These are phyloP conservation scores for Oxytorus armatus DNA, from an alignment of 2,888 invertebrate species.

Conservation along the genomic window DNA sequence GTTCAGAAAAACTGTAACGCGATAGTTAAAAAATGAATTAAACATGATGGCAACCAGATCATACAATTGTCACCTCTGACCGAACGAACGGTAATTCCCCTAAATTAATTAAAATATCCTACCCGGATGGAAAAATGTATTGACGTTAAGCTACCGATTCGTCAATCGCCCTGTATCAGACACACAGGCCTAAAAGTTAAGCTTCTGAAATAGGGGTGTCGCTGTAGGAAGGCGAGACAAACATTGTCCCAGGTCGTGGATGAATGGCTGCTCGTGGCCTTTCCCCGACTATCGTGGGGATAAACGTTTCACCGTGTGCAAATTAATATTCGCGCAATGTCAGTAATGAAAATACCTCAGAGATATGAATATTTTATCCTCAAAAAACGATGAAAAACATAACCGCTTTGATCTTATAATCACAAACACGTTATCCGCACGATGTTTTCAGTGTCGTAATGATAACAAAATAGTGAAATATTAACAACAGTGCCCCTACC, in stretches of 20 bases:
- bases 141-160: neutral
- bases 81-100: constrained; percentile 5
- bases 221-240: constrained; percentile 24
- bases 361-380: neutral
- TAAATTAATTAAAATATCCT: neutral
- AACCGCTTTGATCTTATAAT: neutral
- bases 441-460: neutral
- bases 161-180: neutral
- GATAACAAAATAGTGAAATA: neutral
- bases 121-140: neutral
- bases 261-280: neutral
- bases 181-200: neutral
- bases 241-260: constrained; percentile 52
- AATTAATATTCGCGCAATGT: neutral
- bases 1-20: too few species aligned
- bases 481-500: neutral
- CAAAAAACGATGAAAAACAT: neutral
- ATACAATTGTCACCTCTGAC: neutral
- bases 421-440: neutral
- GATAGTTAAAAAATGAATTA: too few species aligned
- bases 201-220: neutral
- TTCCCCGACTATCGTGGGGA: neutral
- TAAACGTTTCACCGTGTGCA: neutral
- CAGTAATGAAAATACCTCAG: neutral
- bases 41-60: neutral